Percentiles rank a stretch among this genome's conserved stretches.
Conservation (phyloP, 2,797 vertebrate species). For the Enteromius trimaculatus region DNA sequence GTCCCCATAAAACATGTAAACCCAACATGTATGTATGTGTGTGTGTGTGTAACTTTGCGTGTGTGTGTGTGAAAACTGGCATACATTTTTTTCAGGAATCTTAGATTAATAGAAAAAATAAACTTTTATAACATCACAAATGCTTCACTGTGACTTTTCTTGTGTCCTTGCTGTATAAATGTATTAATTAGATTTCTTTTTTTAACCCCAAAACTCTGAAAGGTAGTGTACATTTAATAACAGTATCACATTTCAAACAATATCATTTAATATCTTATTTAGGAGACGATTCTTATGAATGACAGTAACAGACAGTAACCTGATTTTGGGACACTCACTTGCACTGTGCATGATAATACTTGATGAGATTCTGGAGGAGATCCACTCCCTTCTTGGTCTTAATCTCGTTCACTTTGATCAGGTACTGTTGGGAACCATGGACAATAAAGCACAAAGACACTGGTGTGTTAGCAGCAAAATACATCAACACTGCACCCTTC, state of each 20-base stretch:
- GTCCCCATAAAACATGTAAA: too few relatives aligned
- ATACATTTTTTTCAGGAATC: neutral
- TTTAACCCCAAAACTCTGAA: neutral
- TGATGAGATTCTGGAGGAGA: slow-evolving; percentile 92
- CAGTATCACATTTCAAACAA: neutral
- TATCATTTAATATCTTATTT: neutral
- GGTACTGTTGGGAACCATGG: slow-evolving; percentile 77
- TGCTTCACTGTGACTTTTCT: neutral
- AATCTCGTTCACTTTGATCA: slow-evolving; percentile 93
- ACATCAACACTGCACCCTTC: neutral
- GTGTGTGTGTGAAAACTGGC: neutral
- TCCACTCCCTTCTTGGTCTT: slow-evolving; percentile 93
- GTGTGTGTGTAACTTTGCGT: too few relatives aligned
- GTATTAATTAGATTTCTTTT: neutral
- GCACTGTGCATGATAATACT: slow-evolving; percentile 91
- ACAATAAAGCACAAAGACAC: slow-evolving; percentile 2
- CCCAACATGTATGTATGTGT: too few relatives aligned
- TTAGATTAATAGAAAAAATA: neutral
- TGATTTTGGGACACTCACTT: slow-evolving; percentile 79
- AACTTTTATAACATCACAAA: neutral
- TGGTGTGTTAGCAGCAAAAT: neutral
- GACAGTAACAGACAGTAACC: neutral
- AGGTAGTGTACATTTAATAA: neutral
- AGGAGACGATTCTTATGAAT: neutral
- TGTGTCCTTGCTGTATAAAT: neutral